phyloP scores from a whole-genome alignment of 2,113 vertebrate species.

The Tachysurus fulvidraco region DNA sequence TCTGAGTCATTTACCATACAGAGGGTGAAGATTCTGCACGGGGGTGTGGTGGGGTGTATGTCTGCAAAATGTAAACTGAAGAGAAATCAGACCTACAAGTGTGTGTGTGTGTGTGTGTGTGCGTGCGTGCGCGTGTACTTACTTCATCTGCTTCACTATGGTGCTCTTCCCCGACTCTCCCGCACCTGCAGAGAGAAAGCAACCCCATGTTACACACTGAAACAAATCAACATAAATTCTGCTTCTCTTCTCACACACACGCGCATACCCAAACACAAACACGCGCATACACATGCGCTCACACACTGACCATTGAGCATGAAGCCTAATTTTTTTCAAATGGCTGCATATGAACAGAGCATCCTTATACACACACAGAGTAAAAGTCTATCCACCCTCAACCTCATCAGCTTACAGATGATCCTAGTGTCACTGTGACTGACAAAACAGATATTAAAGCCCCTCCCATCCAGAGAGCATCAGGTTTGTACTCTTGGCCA shows the following conservation, averaged over 20 bases:
- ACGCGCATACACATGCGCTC: too few species aligned
- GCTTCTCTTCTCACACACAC: background rate
- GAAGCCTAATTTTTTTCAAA: too few species aligned
- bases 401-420: background rate
- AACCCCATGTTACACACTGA: constrained; percentile 8
- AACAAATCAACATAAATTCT: background rate
- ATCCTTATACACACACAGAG: background rate
- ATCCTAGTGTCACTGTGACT: background rate
- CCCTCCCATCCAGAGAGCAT: background rate
- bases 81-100: background rate
- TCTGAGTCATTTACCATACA: background rate
- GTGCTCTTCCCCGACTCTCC: constrained; percentile 55
- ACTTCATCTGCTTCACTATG: constrained; percentile 58
- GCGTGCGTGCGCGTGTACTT: constrained; percentile 23
- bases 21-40: background rate
- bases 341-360: background rate
- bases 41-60: background rate
- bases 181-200: constrained; percentile 42
- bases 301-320: background rate
- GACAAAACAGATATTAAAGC: background rate
- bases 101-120: background rate
- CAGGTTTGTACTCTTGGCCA: background rate
- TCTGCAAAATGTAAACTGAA: background rate
- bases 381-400: background rate
- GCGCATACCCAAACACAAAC: too few species aligned